Evolutionary conservation across 2,113 vertebrate species (phyloP), one percentile per base, ranked within the genome.

Genomic region (Nyctibius bracteatus): DNA sequence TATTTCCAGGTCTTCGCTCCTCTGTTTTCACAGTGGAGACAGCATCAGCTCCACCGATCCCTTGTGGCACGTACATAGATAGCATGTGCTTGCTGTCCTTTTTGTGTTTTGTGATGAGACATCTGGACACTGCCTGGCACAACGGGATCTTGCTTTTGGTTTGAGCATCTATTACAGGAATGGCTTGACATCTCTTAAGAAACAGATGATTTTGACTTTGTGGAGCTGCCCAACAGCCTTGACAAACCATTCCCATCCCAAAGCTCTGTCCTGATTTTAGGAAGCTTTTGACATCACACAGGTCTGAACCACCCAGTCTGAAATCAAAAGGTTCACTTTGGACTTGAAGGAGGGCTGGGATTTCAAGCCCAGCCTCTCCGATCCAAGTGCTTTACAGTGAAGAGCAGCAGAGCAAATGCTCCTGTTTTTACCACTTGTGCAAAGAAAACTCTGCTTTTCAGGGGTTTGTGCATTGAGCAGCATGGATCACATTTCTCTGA

Each of bases 361-460:
- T 94, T 81, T 93, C 72, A 80, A 68, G 23, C 23, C 27, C 41
- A 82, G n/a, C 33, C 28, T 59, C 44, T 44, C 46, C 2, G 7
- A 67, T 57, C 47, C 31, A 75, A 77, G 68, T 35, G 77, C 33
- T 94, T 49, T 68, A 37, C 61, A 72, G 20, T 4, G 65, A 94
- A 79, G 57, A 68, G 88, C 39, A 92, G 93, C 94, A 85, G 88
- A 93, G 72, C 70, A 92, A 95, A 96, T 44, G 78, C 22, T 81
- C 37, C 61, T 84, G 49, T 0, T 95, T 86, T 71, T 67, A 72
- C 35, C 54, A 11, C 47, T 58, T 39, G 62, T 58, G 62, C 63
- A 94, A 90, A 71, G 85, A 81, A 90, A 91, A 47, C 28, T 79
- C 37, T 11, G 3, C 47, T 91, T 93, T 57, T 24, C 43, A 57